phyloP scores from a whole-genome alignment of 2,888 invertebrate genomes.

The Phengaris arion region DNA sequence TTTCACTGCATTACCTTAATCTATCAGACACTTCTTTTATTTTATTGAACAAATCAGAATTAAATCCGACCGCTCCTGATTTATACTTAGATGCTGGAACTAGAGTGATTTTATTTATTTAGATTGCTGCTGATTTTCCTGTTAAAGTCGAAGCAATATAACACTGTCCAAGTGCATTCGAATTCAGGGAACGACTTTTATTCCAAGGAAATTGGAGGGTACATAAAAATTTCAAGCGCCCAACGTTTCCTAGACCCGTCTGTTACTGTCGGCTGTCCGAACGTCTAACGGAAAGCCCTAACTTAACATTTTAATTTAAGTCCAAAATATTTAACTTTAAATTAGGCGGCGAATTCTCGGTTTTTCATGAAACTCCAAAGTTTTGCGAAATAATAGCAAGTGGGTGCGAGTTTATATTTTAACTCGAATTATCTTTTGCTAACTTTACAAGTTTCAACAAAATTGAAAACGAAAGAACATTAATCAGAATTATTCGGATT shows the following conservation, averaged over 20 bases:
- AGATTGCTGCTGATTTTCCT: background rate
- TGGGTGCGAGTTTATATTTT: slow-evolving; percentile 7
- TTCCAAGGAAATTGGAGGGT: slow-evolving; percentile 7
- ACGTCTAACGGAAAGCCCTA: background rate
- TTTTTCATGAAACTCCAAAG: slow-evolving; percentile 8
- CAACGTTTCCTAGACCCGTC: background rate
- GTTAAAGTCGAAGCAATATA: slow-evolving; percentile 4
- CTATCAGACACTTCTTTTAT: background rate
- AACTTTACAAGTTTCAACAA: slow-evolving; percentile 25
- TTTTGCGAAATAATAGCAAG: background rate
- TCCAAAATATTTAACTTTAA: slow-evolving; percentile 23
- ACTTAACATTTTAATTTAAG: slow-evolving; percentile 21
- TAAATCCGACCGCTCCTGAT: background rate
- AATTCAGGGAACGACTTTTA: slow-evolving; percentile 13
- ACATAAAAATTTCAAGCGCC: background rate
- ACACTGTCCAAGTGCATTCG: slow-evolving; percentile 19
- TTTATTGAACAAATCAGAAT: slow-evolving; percentile 1
- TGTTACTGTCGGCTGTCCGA: background rate
- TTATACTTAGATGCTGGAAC: background rate
- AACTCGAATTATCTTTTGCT: slow-evolving; percentile 26
- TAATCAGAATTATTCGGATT: slow-evolving; percentile 22
- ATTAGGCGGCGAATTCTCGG: slow-evolving; percentile 9
- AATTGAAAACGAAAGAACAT: slow-evolving; percentile 13
- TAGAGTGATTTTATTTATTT: background rate
- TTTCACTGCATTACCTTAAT: background rate